Base-by-base conservation (phyloP, 2,888 invertebrate species). In the Epistrophe grossulariae region DNA sequence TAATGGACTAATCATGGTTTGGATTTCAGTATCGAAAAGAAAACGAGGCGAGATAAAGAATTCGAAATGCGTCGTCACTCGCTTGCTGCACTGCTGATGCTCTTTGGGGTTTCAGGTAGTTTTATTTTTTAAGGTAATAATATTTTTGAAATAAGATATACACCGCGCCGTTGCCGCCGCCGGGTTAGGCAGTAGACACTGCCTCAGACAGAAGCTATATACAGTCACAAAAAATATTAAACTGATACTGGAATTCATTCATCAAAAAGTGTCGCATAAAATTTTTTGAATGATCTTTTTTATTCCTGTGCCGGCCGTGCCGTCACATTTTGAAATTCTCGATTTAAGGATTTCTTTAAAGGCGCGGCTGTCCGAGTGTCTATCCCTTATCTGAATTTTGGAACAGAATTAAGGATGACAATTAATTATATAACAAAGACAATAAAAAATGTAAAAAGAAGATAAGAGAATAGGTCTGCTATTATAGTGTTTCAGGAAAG, bases 1-100 rank as follows among this genome's bases (percentile, higher is more conserved):
- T 87, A 87, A 87, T 87, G 87, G 79, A 83, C 74, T 87, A 79
- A 83, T 87, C 83, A 83, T 62, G 87, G 82, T 48, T 87, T 83
- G 72, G 52, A 79, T 87, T 87, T 87, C 87, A 55, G 59, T 64
- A 43, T 48, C 45, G 78, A 78, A 24, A 24, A 66, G 24, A 43
- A 45, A 70, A 72, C 17, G 55, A 87, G 76, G 68, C 74, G 55
- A 78, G 71, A 87, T 79, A 87, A 81, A 40, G 64, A 78, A 81
- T 85, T 78, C 45, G n/a, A 78, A 31, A 70, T 50, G 68, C 50
- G 19, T 50, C 38, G 50, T 7, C 4, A 15, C 35, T 31, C 24
- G 52, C 19, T n/a, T 13, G 24, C 5, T 52, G 19, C 52, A 43
- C 17, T 35, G 24, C 38, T 24, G 1, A 24, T 31, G n/a, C 45